These are phyloP conservation scores for Danionella dracula DNA, from an alignment of 2,797 vertebrate species.

Conservation along the genomic window DNA sequence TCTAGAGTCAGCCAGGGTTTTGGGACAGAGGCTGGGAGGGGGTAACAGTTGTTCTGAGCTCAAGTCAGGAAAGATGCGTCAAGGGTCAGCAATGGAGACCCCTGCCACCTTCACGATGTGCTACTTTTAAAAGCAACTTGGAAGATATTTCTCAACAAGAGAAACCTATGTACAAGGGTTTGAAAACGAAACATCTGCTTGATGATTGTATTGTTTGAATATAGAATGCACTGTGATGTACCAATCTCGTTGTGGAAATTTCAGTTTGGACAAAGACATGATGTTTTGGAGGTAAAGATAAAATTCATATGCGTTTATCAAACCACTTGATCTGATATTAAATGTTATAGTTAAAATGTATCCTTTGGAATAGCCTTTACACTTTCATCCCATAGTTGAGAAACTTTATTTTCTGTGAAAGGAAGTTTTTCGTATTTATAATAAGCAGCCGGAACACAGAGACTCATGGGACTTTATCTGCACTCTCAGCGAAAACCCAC, in stretches of 20 bases:
- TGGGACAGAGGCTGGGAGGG: constrained; percentile 23
- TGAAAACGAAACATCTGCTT: too few species aligned
- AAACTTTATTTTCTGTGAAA: constrained; percentile 4
- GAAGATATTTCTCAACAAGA: too few species aligned
- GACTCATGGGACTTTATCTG: constrained; percentile 34
- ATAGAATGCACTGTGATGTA: neutral
- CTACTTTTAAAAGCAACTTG: too few species aligned
- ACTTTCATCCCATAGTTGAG: too few species aligned
- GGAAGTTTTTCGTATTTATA: neutral
- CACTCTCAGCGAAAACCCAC: constrained; percentile 29
- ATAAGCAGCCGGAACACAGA: constrained; percentile 21
- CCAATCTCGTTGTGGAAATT: neutral
- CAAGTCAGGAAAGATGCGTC: constrained; percentile 5
- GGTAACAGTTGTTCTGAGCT: constrained; percentile 36
- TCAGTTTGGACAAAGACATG: too few species aligned
- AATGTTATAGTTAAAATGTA: too few species aligned
- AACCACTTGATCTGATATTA: too few species aligned
- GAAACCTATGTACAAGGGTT: too few species aligned
- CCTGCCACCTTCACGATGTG: neutral
- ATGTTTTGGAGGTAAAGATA: too few species aligned
- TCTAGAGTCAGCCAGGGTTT: constrained; percentile 44
- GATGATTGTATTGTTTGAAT: neutral
- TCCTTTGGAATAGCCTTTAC: too few species aligned
- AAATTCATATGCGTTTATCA: too few species aligned
- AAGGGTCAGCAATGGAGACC: constrained; percentile 19